phyloP scores from a whole-genome alignment of 2,888 invertebrate genomes.

The Polymixis flavicincta region DNA sequence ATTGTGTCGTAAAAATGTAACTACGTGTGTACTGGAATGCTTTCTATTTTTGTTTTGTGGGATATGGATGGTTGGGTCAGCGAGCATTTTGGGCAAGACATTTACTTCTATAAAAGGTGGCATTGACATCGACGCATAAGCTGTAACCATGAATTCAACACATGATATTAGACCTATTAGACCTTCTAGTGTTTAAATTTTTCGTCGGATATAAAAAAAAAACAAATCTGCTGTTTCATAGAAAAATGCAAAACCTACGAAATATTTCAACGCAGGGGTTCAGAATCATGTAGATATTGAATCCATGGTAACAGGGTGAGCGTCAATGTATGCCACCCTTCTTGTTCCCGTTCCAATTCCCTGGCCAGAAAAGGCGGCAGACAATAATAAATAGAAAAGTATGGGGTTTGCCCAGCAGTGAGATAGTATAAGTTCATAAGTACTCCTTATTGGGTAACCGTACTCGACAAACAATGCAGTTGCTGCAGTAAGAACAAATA shows the following conservation, averaged over 20 bases:
- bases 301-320: neutral
- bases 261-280: too few species aligned
- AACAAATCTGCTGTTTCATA: too few species aligned
- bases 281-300: too few species aligned
- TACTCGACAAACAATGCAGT: neutral
- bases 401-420: neutral
- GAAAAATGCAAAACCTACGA: too few species aligned
- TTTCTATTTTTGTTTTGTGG: constrained; percentile 69
- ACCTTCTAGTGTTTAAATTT: too few species aligned
- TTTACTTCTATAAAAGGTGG: neutral
- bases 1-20: constrained; percentile 75
- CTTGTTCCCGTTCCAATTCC: too few species aligned
- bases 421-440: neutral
- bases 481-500: neutral
- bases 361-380: neutral
- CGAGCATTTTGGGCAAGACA: neutral
- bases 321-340: too few species aligned
- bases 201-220: too few species aligned
- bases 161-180: too few species aligned
- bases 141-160: too few species aligned
- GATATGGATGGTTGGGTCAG: constrained; percentile 28
- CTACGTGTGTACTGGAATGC: constrained; percentile 68
- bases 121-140: too few species aligned
- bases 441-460: too few species aligned
- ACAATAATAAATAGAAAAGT: neutral